Evolutionary conservation across 2,888 invertebrate genomes (phyloP), one percentile per base, ranked within the genome.

Genomic region (Micropterix aruncella): DNA sequence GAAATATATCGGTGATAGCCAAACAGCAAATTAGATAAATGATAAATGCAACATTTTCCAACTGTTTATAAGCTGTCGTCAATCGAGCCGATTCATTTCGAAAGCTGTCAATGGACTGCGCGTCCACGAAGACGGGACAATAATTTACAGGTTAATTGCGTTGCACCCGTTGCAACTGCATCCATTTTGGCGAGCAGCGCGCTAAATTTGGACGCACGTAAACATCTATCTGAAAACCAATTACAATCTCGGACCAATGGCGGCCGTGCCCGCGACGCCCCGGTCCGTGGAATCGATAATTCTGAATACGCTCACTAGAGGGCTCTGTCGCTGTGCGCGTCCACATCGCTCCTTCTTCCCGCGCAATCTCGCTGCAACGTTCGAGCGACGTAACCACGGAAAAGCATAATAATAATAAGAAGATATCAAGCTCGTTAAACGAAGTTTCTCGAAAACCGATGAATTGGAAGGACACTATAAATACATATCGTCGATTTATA

Each of bases 201-300:
- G 66, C 64, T 65, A 68, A 68, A 69, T 68, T 69, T 69, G 65
- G 68, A 69, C 67, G 67, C 67, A 67, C 66, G 66, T 60, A 66
- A 63, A 65, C 64, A 66, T 65, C 64, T 57, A 60, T 60, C 63
- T 59, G 62, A 66, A 68, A 68, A 69, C 66, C 66, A 69, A 69
- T 68, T 68, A 67, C 62, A 57, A 58, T 60, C 57, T 58, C 56
- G 59, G 63, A 58, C 67, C 69, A 67, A 66, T 70, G 62, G 65
- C 64, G 64, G 62, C 57, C 56, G 27, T 12, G 27, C 42, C 38
- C 42, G 42, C 42, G 45, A 40, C 42, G 59, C 56, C 57, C 57
- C 54, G 55, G 55, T 60, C 60, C 36, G 58, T 60, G 58, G 65
- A 70, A 71, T 71, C 70, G 67, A 71, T 71, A 70, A 65, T 63